Conservation (phyloP, 30 jellyfish, hydroid and myxozoan genomes). For the Hydractinia symbiolongicarpus region DNA sequence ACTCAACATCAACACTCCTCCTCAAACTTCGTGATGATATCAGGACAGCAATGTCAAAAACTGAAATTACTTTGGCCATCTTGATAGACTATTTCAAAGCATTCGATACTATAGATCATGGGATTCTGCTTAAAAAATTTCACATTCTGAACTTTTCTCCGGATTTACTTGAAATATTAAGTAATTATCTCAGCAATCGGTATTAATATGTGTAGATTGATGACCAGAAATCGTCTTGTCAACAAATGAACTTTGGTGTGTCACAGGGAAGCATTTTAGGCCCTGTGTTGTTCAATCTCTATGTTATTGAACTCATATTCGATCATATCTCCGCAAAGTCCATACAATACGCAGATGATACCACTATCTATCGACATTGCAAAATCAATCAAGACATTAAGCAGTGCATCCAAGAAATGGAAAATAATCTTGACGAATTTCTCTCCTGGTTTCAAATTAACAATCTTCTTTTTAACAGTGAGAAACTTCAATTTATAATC, state of each 20-base stretch:
- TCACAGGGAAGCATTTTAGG: slow-evolving; percentile 58
- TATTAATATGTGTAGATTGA: slow-evolving; percentile 12
- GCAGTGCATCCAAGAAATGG: background rate
- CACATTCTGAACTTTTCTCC: slow-evolving; percentile 10
- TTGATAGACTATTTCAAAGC: slow-evolving; percentile 13
- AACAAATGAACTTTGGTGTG: slow-evolving; percentile 35
- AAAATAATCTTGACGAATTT: background rate
- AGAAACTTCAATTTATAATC: no score
- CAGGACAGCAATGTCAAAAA: slow-evolving; percentile 4
- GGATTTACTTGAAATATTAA: background rate
- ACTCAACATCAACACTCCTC: no score
- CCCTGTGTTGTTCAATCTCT: slow-evolving; percentile 45
- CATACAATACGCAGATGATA: slow-evolving; percentile 57
- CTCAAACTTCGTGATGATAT: slow-evolving; percentile 3
- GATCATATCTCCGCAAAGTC: slow-evolving; percentile 24
- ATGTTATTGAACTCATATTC: slow-evolving; percentile 43
- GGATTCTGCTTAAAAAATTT: slow-evolving; percentile 11
- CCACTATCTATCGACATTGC: slow-evolving; percentile 56
- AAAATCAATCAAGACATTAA: slow-evolving; percentile 21
- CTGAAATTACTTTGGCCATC: slow-evolving; percentile 9
- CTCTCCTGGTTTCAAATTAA: background rate
- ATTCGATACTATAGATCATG: slow-evolving; percentile 15
- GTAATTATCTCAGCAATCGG: slow-evolving; percentile 13
- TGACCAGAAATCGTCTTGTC: slow-evolving; percentile 13
- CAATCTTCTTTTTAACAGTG: slow-evolving; percentile 15